phyloP scores from a whole-genome alignment of 2,888 invertebrate genomes.

The Emmelina monodactyla region DNA sequence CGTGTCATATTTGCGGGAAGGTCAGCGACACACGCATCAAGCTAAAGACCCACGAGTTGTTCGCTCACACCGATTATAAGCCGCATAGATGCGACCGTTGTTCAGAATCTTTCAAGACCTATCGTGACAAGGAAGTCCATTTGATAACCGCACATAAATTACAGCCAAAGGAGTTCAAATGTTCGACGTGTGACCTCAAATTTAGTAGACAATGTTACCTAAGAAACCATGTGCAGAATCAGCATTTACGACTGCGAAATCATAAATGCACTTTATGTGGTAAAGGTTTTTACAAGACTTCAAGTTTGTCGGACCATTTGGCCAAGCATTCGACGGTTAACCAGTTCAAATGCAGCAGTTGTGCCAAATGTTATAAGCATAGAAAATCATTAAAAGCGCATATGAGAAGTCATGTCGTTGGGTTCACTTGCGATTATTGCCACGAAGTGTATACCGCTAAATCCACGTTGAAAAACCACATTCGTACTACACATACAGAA shows the following conservation, averaged over 20 bases:
- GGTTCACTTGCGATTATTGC: conserved; percentile 1
- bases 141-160: too few species aligned
- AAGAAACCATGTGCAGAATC: too few species aligned
- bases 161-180: too few species aligned
- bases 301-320: conserved; percentile 23
- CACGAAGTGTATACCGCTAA: background rate
- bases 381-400: background rate
- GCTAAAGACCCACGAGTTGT: conserved; percentile 20
- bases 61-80: conserved; percentile 16
- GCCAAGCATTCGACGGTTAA: conserved; percentile 7
- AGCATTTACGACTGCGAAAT: too few species aligned
- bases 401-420: background rate
- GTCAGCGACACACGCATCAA: conserved; percentile 22
- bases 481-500: background rate
- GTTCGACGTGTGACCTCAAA: too few species aligned
- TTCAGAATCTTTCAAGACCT: conserved; percentile 13
- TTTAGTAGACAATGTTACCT: too few species aligned
- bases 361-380: background rate
- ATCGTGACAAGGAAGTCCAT: too few species aligned
- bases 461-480: background rate
- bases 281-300: conserved; percentile 22
- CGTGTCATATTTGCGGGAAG: conserved; percentile 22
- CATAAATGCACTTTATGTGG: conserved; percentile 18
- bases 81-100: conserved; percentile 25
- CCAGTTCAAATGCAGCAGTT: conserved; percentile 4